Conservation (phyloP, 1,140 invertebrate genomes). For the Telenomus remus region DNA sequence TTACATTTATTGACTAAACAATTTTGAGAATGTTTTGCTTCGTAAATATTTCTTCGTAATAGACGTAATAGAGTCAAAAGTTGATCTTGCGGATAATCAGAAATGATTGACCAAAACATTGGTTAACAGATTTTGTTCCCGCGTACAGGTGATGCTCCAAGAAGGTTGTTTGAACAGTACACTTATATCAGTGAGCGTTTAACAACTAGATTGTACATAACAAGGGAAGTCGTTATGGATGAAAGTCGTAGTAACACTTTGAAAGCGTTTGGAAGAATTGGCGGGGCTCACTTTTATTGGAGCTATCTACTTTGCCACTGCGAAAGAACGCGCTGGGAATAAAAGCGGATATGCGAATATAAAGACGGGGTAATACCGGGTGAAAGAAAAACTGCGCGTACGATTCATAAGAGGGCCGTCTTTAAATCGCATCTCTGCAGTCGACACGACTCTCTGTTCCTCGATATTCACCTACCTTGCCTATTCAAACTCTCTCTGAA, state of each 20-base stretch:
- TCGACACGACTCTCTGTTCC: constrained; percentile 51
- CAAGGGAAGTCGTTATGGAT: constrained; percentile 60
- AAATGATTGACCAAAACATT: too few species aligned
- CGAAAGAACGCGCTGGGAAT: constrained; percentile 58
- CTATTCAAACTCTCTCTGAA: constrained; percentile 39
- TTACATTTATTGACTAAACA: too few species aligned
- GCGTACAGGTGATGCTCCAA: too few species aligned
- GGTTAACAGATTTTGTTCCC: too few species aligned
- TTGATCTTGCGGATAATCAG: too few species aligned
- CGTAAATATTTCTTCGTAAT: too few species aligned
- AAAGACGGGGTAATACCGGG: constrained; percentile 55
- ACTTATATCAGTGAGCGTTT: too few species aligned
- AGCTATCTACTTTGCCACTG: constrained; percentile 56
- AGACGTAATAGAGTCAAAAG: too few species aligned
- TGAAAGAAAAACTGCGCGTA: constrained; percentile 57
- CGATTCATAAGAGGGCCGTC: constrained; percentile 59
- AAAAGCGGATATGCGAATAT: constrained; percentile 59
- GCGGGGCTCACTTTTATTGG: constrained; percentile 59
- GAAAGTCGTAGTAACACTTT: constrained; percentile 61
- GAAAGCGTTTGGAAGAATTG: constrained; percentile 60
- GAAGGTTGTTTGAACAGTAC: too few species aligned
- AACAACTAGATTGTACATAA: constrained; percentile 39
- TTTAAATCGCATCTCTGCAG: constrained; percentile 57
- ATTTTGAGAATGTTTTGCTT: too few species aligned
- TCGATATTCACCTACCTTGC: constrained; percentile 54